Evolutionary conservation across 1,140 invertebrate genomes (phyloP), one percentile per base, ranked within the genome.

Genomic region (Sarcophaga bullata): DNA sequence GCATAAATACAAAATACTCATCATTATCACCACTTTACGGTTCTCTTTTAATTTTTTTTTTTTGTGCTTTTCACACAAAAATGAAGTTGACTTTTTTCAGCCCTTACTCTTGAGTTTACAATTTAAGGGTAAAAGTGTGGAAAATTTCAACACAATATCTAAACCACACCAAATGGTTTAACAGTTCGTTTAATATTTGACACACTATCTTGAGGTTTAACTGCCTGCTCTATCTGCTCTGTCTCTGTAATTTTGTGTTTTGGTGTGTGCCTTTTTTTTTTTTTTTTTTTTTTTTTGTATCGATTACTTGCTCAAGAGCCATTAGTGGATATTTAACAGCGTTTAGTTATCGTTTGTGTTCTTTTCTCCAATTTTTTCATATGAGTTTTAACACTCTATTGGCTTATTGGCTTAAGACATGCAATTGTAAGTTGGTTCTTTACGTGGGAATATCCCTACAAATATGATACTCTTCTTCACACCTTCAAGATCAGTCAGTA

Each of bases 391-490:
- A 68, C 62, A 68, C 62, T 68, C 62, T 37, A 37, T 37, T 25
- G n/a, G 62, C 48, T 78, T 78, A 78, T 78, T 78, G 37, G 48
- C 48, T 17, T 25, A 17, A 50, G 49, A 78, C 75, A 78, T 17
- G 75, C 75, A 78, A 76, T n/a, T 49, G 47, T 76, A 17, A 4
- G 2, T 17, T 15, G 15, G 46, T 37, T 15, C 46, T 6, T 72
- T 25, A 78, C 75, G 75, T 78, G 75, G 75, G 75, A 78, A 78
- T 50, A 50, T 8, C 52, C 19, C 48, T 52, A 17, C 49, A 78
- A 76, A 46, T 73, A 46, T 52, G 48, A 78, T 78, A 2, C 25
- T 37, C 75, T 8, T 78, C 48, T 11, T 47, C 73, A 48, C 73
- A 76, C 48, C 73, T 76, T 76, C 1, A 68, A 68, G 62, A 25